phyloP scores from a whole-genome alignment of 2,113 vertebrate genomes.

The Anguilla rostrata region DNA sequence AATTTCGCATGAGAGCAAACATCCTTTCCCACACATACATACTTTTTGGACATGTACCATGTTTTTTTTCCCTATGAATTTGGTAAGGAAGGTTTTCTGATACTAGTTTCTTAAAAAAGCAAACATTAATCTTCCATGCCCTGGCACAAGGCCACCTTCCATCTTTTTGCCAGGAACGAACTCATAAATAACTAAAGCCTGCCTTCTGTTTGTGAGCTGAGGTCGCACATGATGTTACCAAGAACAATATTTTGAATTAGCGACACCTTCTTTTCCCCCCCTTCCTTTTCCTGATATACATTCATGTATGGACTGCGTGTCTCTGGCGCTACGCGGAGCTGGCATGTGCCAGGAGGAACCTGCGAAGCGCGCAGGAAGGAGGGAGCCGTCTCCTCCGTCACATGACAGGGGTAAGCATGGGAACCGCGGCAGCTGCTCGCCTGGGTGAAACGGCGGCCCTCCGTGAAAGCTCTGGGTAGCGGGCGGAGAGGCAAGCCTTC shows the following conservation, averaged over 20 bases:
- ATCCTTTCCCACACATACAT: not conserved
- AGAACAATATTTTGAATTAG: not conserved
- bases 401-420: slow-evolving; percentile 79
- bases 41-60: not conserved
- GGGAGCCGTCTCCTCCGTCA: slow-evolving; percentile 55
- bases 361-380: slow-evolving; percentile 47
- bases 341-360: slow-evolving; percentile 52
- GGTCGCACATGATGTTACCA: not conserved
- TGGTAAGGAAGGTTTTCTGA: not conserved
- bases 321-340: slow-evolving; percentile 6
- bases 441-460: slow-evolving; percentile 77
- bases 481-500: slow-evolving; percentile 88
- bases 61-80: not conserved
- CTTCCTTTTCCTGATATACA: not conserved
- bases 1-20: not conserved
- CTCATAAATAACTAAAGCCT: not conserved
- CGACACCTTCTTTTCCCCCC: not conserved
- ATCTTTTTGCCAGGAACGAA: slow-evolving; percentile 3
- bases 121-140: not conserved
- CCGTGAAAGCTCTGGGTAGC: slow-evolving; percentile 92
- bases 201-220: not conserved
- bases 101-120: not conserved
- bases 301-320: not conserved
- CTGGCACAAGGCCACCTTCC: not conserved
- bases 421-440: slow-evolving; percentile 93